phyloP scores from a whole-genome alignment of 1,140 invertebrate genomes.

The Colletes latitarsis region DNA sequence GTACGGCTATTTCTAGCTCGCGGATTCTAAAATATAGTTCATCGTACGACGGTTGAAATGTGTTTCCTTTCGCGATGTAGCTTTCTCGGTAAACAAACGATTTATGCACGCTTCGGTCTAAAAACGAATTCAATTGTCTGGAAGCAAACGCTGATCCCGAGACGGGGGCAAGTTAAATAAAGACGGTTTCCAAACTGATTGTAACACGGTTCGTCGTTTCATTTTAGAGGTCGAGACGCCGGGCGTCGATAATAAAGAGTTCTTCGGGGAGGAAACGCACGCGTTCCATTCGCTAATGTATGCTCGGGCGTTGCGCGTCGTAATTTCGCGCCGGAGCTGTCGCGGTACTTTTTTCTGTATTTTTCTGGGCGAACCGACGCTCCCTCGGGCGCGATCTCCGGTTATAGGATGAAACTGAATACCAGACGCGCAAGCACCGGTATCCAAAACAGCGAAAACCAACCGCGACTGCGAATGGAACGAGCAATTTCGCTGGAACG shows the following conservation, averaged over 20 bases:
- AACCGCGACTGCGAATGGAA: neutral
- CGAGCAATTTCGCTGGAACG: too few relatives aligned
- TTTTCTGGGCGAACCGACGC: neutral
- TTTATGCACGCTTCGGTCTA: too few relatives aligned
- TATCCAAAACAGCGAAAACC: constrained; percentile 17
- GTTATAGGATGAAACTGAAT: constrained; percentile 29
- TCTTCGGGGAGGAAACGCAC: neutral
- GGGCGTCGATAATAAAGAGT: neutral
- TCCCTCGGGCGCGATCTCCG: constrained; percentile 5
- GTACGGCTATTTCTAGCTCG: too few relatives aligned
- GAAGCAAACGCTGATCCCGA: too few relatives aligned
- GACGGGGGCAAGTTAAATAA: too few relatives aligned
- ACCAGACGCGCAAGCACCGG: neutral
- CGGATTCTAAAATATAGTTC: too few relatives aligned
- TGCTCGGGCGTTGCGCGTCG: neutral
- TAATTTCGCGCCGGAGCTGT: constrained; percentile 15
- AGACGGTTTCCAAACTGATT: too few relatives aligned
- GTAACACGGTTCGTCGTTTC: neutral
- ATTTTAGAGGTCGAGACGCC: neutral
- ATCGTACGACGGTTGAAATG: too few relatives aligned
- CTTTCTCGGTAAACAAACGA: too few relatives aligned
- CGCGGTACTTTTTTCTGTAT: constrained; percentile 1
- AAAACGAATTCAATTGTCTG: too few relatives aligned
- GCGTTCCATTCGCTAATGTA: constrained; percentile 26
- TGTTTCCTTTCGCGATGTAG: too few relatives aligned